Evolutionary conservation across 2,113 vertebrate species (phyloP), one percentile per base, ranked within the genome.

Genomic region (Gnathonemus echidnorhynchus): DNA sequence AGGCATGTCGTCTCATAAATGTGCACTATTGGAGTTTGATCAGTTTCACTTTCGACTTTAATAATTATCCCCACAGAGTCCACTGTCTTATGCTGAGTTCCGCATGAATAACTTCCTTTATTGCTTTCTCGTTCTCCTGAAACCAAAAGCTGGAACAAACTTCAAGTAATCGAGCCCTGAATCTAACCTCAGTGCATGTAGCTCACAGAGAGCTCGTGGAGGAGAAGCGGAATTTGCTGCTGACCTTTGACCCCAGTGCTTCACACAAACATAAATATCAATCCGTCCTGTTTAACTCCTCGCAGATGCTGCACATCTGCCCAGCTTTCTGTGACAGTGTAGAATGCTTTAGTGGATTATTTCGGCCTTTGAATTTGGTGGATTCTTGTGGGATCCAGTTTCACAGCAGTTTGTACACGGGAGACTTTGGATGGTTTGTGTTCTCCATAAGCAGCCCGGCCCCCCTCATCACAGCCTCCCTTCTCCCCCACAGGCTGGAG

Each of bases 401-500:
- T 77, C 31, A 4, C 31, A 0, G 35, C 24, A 39, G 4, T 77
- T 77, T 77, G 5, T 17, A 77, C 70, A 66, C n/a, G 9, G 27
- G 31, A 17, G 70, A 15, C 70, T 77, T 77, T 19, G 35, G 70
- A 77, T 39, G 27, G 27, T 77, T 77, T 77, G 31, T 77, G 35
- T 15, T 77, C 70, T 7, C 17, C 31, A 74, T 74, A 31, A 74
- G 27, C n/a, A 35, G 66, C 27, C 66, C 24, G 4, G 21, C 31
- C 70, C 27, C 77, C 77, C 35, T 42, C 39, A 42, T 42, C 39
- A 42, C 42, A 6, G 58, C 84, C 9, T 17, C 5, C 84, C 11
- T 9, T 66, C 4, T 46, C n/a, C 80, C 80, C 8, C 74, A 92
- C 93, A 99, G 98, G 90, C 94, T 99, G 91, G 98, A 99, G 89